Evolutionary conservation across 1,140 invertebrate genomes (phyloP).

Genomic region (Heliconius hewitsoni): DNA sequence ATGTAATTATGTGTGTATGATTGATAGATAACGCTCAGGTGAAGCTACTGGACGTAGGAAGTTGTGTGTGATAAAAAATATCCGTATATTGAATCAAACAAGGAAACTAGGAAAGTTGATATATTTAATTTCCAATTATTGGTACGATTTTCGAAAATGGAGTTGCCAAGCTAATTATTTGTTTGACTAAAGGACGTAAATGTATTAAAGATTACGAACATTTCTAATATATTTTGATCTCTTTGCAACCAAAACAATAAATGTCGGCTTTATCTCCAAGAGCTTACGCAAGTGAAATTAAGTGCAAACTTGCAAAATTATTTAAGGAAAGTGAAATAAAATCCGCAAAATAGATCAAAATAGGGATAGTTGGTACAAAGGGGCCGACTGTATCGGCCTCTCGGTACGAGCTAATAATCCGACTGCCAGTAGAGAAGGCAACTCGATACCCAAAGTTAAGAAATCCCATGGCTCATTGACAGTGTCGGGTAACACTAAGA

Average conservation of each 20-base stretch:
- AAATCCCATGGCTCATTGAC: conserved; percentile 47
- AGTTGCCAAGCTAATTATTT: too few relatives aligned
- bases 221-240: not conserved
- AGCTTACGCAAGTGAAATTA: conserved; percentile 9
- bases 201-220: not conserved
- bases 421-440: conserved; percentile 25
- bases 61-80: too few relatives aligned
- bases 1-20: too few relatives aligned
- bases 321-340: conserved; percentile 28
- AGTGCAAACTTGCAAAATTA: conserved; percentile 1
- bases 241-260: not conserved
- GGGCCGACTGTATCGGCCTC: conserved; percentile 19
- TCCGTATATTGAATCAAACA: too few relatives aligned
- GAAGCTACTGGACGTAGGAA: too few relatives aligned
- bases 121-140: too few relatives aligned
- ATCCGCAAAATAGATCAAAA: conserved; percentile 35
- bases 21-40: too few relatives aligned
- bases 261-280: not conserved
- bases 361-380: conserved; percentile 34
- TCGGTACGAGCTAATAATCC: conserved; percentile 10
- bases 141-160: too few relatives aligned
- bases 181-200: not conserved
- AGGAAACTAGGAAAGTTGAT: too few relatives aligned
- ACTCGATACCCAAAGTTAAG: conserved; percentile 44
- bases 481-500: conserved; percentile 51